These are phyloP conservation scores for Falcunculus frontatus DNA, from an alignment of 2,113 vertebrate genomes.

Conservation along the genomic window DNA sequence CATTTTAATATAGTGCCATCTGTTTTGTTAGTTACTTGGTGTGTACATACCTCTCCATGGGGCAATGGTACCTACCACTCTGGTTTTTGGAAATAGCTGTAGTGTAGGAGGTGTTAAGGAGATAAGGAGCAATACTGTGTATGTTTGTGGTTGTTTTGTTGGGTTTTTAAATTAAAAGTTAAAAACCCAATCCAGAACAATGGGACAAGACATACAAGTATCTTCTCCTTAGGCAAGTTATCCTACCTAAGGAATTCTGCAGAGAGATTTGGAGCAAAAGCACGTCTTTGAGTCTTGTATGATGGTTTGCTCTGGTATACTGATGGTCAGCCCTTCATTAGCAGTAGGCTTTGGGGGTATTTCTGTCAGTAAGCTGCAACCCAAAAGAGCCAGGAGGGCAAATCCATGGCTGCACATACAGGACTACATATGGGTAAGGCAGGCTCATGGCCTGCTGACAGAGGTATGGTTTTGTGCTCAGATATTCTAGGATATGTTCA, in stretches of 20 bases:
- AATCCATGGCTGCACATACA: neutral
- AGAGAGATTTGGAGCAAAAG: neutral
- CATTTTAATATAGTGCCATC: neutral
- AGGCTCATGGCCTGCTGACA: neutral
- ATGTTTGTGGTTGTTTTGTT: neutral
- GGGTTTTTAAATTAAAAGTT: neutral
- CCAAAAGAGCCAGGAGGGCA: neutral
- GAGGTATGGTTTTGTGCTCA: neutral
- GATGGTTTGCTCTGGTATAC: neutral
- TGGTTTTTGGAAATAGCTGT: neutral
- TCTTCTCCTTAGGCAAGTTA: neutral
- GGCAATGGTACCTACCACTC: neutral
- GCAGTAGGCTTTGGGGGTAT: neutral
- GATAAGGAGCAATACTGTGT: neutral
- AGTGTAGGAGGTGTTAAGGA: neutral
- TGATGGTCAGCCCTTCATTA: neutral
- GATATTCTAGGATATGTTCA: neutral
- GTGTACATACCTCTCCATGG: neutral
- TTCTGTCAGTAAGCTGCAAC: neutral
- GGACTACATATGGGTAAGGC: rapidly evolving
- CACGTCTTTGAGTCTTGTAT: neutral
- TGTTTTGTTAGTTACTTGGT: neutral
- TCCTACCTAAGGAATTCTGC: neutral
- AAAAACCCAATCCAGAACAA: neutral
- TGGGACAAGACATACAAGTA: neutral